phyloP scores from a whole-genome alignment of 64 coral and sea anemone genomes.

The Dendrophyllia cribrosa region DNA sequence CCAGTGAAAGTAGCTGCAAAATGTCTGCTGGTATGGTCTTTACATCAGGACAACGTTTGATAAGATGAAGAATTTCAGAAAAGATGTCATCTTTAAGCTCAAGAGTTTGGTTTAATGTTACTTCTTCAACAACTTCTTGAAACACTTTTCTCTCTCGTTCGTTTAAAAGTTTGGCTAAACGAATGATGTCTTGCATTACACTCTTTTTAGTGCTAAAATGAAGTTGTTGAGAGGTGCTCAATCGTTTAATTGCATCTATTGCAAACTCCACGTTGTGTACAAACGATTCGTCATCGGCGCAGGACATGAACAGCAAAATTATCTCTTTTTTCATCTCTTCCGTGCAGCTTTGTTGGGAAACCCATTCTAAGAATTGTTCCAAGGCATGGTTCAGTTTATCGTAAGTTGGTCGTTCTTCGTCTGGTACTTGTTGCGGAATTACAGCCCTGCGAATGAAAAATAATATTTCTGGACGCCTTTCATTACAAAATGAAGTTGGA shows the following conservation, averaged over 20 bases:
- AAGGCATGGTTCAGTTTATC: too few relatives aligned
- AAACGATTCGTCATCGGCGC: not conserved
- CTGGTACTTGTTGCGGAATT: not conserved
- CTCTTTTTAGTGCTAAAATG: not conserved
- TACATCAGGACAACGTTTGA: not conserved
- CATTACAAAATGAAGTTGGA: not conserved
- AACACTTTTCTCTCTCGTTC: not conserved
- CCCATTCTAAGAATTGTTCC: not conserved
- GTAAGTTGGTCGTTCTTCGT: not conserved
- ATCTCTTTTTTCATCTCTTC: not conserved
- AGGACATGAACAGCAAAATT: not conserved
- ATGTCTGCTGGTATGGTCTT: not conserved
- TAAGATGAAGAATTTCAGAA: not conserved
- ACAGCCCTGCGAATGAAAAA: not conserved
- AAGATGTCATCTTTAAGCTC: not conserved
- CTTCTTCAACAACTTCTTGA: not conserved
- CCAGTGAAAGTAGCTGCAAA: not conserved
- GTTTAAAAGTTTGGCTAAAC: not conserved
- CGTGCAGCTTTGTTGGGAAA: not conserved
- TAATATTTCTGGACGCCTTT: not conserved
- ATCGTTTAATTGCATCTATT: not conserved
- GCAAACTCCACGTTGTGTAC: not conserved
- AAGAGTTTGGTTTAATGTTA: not conserved
- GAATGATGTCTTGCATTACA: not conserved
- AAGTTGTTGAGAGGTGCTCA: not conserved